Evolutionary conservation across 2,888 invertebrate genomes (phyloP), one percentile per base, ranked within the genome.

Genomic region (Cynaeus angustus): DNA sequence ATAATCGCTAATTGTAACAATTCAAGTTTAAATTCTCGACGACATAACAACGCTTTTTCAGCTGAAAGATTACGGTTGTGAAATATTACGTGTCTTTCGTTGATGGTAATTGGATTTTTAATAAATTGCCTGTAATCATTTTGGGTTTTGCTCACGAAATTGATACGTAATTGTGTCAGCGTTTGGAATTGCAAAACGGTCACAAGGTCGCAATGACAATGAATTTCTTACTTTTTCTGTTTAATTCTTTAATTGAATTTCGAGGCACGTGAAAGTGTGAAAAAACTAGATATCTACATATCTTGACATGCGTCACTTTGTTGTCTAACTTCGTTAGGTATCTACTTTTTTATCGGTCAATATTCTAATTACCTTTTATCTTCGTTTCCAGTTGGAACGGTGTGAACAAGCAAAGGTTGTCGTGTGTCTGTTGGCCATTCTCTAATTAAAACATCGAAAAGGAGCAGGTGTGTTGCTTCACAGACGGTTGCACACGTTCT

Each of bases 391-490:
- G 12, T 43, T 13, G 43, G 26, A 26, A 48, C 50, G 28, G 28
- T 33, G 33, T 33, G 33, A 33, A 26, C n/a, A 50, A 50, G 26
- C 26, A 33, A 3, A 12, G 52, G 52, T 55, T 55, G 70, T 59
- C 68, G 75, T 74, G 76, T 77, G 79, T 74, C 77, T 71, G 75
- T 73, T 76, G 77, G 77, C 76, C 64, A 73, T 76, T 75, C 72
- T 56, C 75, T 78, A 80, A 79, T 80, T 80, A 78, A 77, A 75
- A 76, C 76, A 72, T 74, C 73, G 73, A 65, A 43, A 21, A 21
- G 21, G 21, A 73, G 77, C 80, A 80, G 80, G 80, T 80, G 80
- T 72, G 73, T 71, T 71, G 71, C 77, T 78, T 78, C 75, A 79
- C 76, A 76, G 77, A 71, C 78, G 68, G 78, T 70, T 78, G 78